These are phyloP conservation scores for Dicyrtoma fusca DNA, from an alignment of 2,888 invertebrate species.

Conservation along the genomic window DNA sequence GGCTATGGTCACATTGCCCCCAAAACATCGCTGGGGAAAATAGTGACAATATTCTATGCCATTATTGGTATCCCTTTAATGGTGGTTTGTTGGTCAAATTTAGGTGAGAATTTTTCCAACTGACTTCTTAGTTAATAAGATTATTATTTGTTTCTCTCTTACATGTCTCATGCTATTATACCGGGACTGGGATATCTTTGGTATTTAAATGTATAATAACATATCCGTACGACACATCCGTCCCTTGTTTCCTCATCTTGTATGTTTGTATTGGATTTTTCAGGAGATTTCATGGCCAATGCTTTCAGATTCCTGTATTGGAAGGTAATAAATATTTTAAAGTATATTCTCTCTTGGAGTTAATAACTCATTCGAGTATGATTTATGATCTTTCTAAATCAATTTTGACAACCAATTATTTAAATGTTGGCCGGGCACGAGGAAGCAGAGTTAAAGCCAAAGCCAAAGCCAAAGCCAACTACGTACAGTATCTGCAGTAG, in stretches of 20 bases:
- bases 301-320: slow-evolving; percentile 91
- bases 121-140: too few species aligned
- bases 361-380: too few species aligned
- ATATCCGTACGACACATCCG: too few species aligned
- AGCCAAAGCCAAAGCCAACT: too few species aligned
- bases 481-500: too few species aligned
- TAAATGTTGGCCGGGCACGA: background rate
- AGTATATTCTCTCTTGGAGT: background rate
- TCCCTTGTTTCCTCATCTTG: too few species aligned
- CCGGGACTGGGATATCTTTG: too few species aligned
- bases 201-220: too few species aligned
- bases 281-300: slow-evolving; percentile 91
- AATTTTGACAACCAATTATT: background rate
- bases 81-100: slow-evolving; percentile 81
- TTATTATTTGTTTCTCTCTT: too few species aligned
- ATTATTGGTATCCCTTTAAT: slow-evolving; percentile 91
- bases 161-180: too few species aligned
- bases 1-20: slow-evolving; percentile 96
- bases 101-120: slow-evolving; percentile 27
- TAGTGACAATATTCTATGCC: slow-evolving; percentile 93
- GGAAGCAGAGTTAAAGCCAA: too few species aligned
- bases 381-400: too few species aligned
- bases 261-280: slow-evolving; percentile 3
- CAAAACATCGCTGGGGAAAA: slow-evolving; percentile 89
- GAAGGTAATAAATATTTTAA: slow-evolving; percentile 63